Percentiles rank a stretch among this genome's conserved stretches.
Evolutionary conservation across 2,113 vertebrate species (phyloP).

Genomic region (Syrmaticus mikado): DNA sequence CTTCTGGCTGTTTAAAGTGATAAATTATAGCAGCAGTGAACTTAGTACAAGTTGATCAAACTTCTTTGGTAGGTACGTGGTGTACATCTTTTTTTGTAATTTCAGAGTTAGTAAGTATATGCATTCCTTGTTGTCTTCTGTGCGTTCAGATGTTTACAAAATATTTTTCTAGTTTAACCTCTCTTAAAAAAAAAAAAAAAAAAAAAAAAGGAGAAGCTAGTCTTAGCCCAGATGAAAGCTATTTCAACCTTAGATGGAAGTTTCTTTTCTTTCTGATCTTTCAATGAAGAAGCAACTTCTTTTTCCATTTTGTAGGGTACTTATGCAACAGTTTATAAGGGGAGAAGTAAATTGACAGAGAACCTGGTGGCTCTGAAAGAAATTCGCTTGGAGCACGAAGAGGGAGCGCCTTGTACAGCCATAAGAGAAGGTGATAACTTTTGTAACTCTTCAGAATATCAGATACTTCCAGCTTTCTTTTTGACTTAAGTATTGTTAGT

Average conservation of each 20-base stretch:
- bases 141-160: neutral
- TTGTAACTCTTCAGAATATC: neutral
- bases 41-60: neutral
- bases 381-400: constrained; percentile 97
- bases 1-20: neutral
- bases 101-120: neutral
- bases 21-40: constrained; percentile 6
- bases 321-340: constrained; percentile 98
- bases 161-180: neutral
- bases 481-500: neutral
- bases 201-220: neutral
- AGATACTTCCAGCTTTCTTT: neutral
- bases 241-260: neutral
- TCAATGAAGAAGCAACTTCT: neutral
- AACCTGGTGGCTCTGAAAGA: constrained; percentile 98
- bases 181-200: neutral
- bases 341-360: constrained; percentile 97
- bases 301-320: constrained; percentile 85
- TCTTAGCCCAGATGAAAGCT: neutral
- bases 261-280: neutral
- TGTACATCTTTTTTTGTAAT: neutral
- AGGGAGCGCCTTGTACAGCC: constrained; percentile 96
- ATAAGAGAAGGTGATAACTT: constrained; percentile 91
- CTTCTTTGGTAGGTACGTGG: neutral
- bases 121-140: neutral